Evolutionary conservation across 35 echinoderm and acorn worm genomes (phyloP).

Genomic region (Ptychodera flava): DNA sequence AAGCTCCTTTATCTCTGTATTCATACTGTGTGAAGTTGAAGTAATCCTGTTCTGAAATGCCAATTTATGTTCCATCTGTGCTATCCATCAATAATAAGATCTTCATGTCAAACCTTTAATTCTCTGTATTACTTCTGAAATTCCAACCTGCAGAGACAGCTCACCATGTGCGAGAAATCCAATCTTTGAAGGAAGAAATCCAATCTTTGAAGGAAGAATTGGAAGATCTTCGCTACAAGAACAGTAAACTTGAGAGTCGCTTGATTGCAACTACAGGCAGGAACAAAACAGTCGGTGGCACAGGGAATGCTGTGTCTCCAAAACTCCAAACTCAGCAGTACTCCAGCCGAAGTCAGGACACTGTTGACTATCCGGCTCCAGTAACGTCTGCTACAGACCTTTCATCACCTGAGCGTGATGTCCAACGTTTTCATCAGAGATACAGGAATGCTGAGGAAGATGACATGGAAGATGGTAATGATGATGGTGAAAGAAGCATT

Average conservation of each 20-base stretch:
- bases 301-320: not conserved
- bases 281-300: not conserved
- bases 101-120: too few relatives aligned
- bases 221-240: not conserved
- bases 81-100: too few relatives aligned
- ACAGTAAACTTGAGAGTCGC: not conserved
- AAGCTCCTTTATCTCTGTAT: too few relatives aligned
- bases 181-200: too few relatives aligned
- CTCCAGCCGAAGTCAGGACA: not conserved
- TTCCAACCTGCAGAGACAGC: too few relatives aligned
- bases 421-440: not conserved
- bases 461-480: not conserved
- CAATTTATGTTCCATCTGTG: too few relatives aligned
- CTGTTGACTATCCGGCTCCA: not conserved
- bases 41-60: too few relatives aligned
- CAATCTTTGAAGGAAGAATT: not conserved
- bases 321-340: not conserved
- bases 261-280: not conserved
- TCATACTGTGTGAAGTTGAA: too few relatives aligned
- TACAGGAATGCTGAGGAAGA: not conserved
- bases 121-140: too few relatives aligned
- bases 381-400: not conserved
- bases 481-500: slow-evolving; percentile 46
- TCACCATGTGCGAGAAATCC: too few relatives aligned
- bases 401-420: not conserved